Percentiles rank a stretch among this genome's conserved stretches.
Conservation (phyloP, 2,888 invertebrate species). For the Nymphalis c-album region DNA sequence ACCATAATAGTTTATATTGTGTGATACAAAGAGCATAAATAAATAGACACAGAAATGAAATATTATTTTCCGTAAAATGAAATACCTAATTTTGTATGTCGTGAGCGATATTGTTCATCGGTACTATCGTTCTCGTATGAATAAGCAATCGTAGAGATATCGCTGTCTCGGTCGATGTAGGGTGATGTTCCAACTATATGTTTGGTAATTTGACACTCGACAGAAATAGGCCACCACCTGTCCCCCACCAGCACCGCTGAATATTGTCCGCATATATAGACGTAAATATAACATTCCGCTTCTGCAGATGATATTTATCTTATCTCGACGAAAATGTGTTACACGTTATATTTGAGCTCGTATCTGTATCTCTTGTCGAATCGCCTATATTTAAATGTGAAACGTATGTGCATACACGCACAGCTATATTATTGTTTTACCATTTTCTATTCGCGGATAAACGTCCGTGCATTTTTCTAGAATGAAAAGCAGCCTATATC, state of each 20-base stretch:
- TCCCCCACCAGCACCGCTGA: constrained; percentile 47
- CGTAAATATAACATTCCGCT: constrained; percentile 42
- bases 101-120: background rate
- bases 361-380: background rate
- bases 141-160: background rate
- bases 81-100: background rate
- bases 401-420: background rate
- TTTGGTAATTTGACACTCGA: constrained; percentile 41
- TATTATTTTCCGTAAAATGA: background rate
- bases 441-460: too few relatives aligned
- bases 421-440: background rate
- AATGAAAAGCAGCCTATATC: too few relatives aligned
- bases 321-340: constrained; percentile 18
- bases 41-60: too few relatives aligned
- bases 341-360: constrained; percentile 10
- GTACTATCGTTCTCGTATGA: background rate
- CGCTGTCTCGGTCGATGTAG: background rate
- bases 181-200: constrained; percentile 14
- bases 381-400: constrained; percentile 1
- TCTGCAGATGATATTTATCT: constrained; percentile 38
- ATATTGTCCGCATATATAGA: constrained; percentile 46
- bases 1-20: too few relatives aligned
- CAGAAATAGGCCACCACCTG: constrained; percentile 60
- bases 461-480: too few relatives aligned
- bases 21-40: too few relatives aligned